Conservation (phyloP, 2,113 vertebrate species). For the Aspidoscelis tigris region DNA sequence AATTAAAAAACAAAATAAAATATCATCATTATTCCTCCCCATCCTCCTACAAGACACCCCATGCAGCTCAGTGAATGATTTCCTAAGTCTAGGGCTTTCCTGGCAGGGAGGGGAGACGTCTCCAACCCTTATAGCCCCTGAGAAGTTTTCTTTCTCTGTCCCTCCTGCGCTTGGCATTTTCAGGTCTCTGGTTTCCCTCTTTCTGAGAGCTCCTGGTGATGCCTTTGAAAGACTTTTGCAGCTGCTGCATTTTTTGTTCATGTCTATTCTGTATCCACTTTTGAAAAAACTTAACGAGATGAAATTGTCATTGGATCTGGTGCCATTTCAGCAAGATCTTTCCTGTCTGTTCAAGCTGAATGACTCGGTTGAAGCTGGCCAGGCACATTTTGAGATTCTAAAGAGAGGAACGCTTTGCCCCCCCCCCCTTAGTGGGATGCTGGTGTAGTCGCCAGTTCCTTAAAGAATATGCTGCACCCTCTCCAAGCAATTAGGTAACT, state of each 20-base stretch:
- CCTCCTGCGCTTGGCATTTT: not conserved
- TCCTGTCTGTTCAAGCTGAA: slow-evolving; percentile 53
- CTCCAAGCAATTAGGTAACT: not conserved
- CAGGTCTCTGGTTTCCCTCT: slow-evolving; percentile 12
- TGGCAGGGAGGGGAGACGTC: not conserved
- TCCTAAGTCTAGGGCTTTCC: too few species aligned
- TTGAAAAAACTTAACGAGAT: slow-evolving; percentile 51
- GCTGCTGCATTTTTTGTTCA: slow-evolving; percentile 53
- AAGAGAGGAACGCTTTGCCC: slow-evolving; percentile 47
- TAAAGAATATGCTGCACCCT: not conserved
- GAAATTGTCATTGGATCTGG: slow-evolving; percentile 58
- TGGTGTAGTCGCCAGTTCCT: slow-evolving; percentile 49
- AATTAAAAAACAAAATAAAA: too few species aligned
- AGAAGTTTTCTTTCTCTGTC: not conserved
- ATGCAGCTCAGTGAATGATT: too few species aligned
- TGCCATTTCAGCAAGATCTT: slow-evolving; percentile 43
- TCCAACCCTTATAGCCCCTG: not conserved
- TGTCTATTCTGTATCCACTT: slow-evolving; percentile 48
- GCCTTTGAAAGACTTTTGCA: slow-evolving; percentile 65
- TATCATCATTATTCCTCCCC: too few species aligned
- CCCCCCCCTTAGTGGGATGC: not conserved
- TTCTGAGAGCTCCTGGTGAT: slow-evolving; percentile 34
- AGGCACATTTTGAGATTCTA: slow-evolving; percentile 57
- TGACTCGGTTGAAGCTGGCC: slow-evolving; percentile 53
- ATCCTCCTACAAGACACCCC: too few species aligned